Percentiles rank a stretch among this genome's conserved stretches.
phyloP scores from a whole-genome alignment of 1,140 invertebrate species.

The Alviniconcha marisindica region DNA sequence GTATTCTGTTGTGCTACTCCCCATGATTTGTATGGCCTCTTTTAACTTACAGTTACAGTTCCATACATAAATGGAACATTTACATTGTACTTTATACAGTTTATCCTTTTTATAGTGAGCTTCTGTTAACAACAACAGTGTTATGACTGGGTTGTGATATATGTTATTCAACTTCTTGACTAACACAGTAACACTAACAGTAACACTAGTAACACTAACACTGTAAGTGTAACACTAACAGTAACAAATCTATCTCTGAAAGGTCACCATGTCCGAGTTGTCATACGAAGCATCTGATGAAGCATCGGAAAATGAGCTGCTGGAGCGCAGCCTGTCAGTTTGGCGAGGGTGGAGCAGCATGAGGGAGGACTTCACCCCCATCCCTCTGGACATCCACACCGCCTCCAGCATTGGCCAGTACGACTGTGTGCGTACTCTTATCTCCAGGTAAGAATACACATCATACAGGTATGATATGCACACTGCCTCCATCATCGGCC shows the following conservation, averaged over 20 bases:
- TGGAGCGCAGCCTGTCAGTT: slow-evolving; percentile 72
- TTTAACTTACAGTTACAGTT: no score
- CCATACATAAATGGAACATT: no score
- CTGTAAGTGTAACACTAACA: background rate
- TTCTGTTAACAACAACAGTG: background rate
- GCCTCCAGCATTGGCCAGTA: slow-evolving; percentile 76
- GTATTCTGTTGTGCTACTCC: no score
- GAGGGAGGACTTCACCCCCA: slow-evolving; percentile 69
- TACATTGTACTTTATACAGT: no score
- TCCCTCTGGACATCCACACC: slow-evolving; percentile 75
- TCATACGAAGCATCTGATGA: slow-evolving; percentile 72
- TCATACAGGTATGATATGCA: no score
- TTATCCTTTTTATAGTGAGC: background rate
- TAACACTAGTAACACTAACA: background rate
- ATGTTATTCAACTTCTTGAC: background rate
- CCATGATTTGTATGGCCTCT: no score
- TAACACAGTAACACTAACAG: background rate
- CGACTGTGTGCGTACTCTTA: slow-evolving; percentile 71
- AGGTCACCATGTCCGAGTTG: slow-evolving; percentile 44
- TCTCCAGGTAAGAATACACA: slow-evolving; percentile 61
- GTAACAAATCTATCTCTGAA: no score
- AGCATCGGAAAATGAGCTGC: slow-evolving; percentile 72
- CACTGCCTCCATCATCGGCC: slow-evolving; percentile 77
- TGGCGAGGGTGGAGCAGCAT: slow-evolving; percentile 69
- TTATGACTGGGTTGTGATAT: background rate